Conservation (phyloP, 1,140 invertebrate genomes). For the Pemphigus obesinymphae region DNA sequence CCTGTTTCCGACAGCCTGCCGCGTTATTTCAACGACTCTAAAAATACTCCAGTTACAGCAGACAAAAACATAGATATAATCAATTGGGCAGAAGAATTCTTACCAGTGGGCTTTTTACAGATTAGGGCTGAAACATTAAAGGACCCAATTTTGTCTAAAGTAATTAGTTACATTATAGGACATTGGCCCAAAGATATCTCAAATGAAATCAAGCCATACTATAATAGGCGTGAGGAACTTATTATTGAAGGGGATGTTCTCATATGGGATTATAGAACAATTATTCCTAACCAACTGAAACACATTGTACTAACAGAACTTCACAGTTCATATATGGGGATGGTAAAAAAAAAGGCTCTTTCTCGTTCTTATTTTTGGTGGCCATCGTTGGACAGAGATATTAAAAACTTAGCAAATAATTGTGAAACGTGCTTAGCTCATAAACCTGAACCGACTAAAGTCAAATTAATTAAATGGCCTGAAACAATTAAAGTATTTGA, state of each 20-base stretch:
- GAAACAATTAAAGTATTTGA: neutral
- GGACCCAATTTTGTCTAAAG: neutral
- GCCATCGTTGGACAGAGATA: no score
- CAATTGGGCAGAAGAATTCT: no score
- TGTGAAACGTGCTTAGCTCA: no score
- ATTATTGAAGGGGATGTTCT: neutral
- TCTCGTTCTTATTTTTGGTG: no score
- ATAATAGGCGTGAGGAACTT: neutral
- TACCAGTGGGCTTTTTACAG: no score
- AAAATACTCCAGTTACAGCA: no score
- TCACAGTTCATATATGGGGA: conserved; percentile 36
- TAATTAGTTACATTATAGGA: neutral
- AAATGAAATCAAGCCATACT: neutral
- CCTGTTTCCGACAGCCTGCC: conserved; percentile 48
- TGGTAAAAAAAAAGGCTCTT: conserved; percentile 42
- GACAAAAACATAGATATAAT: no score
- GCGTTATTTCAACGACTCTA: no score
- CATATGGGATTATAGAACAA: neutral
- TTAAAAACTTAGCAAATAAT: no score
- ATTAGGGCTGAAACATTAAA: neutral
- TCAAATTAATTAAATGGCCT: conserved; percentile 45
- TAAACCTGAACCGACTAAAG: conserved; percentile 41
- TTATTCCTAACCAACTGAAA: neutral
- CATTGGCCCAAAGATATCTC: neutral
- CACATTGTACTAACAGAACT: neutral